Conservation (phyloP, 1,140 invertebrate genomes). For the Drosophila yakuba region DNA sequence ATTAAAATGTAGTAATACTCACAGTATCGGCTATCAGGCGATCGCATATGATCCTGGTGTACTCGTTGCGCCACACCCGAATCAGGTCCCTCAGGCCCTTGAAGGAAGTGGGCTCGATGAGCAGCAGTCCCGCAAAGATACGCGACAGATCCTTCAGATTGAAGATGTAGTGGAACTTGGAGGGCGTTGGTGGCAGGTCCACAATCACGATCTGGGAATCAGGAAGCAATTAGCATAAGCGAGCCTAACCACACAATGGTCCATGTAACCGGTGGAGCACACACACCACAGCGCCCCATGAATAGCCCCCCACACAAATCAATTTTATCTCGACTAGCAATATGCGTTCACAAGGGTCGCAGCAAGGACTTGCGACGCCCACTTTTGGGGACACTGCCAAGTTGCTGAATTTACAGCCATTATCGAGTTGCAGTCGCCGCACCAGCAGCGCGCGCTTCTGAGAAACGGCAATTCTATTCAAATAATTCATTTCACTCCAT, state of each 20-base stretch:
- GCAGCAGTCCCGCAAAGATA: constrained; percentile 91
- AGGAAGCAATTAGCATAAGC: constrained; percentile 64
- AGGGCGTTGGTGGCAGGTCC: constrained; percentile 94
- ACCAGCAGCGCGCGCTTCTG: constrained; percentile 33
- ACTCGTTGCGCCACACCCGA: constrained; percentile 95
- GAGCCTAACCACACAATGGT: constrained; percentile 14
- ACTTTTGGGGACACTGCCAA: constrained; percentile 30
- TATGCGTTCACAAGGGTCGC: constrained; percentile 63
- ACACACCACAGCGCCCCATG: constrained; percentile 6
- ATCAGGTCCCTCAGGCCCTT: constrained; percentile 89
- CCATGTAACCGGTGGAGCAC: constrained; percentile 4
- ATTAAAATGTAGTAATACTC: constrained; percentile 5
- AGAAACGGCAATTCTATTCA: constrained; percentile 81
- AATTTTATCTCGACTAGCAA: constrained; percentile 82
- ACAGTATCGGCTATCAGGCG: constrained; percentile 88
- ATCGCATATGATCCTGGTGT: constrained; percentile 93
- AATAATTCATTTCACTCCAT: constrained; percentile 84
- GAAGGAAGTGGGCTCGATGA: constrained; percentile 89
- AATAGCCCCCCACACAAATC: constrained; percentile 71
- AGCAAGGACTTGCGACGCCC: constrained; percentile 19
- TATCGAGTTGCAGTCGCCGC: constrained; percentile 69
- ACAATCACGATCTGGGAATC: constrained; percentile 87
- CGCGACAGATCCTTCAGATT: constrained; percentile 95
- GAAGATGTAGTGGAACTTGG: constrained; percentile 97
- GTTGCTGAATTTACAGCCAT: constrained; percentile 77